Evolutionary conservation across 2,797 vertebrate genomes (phyloP).

Genomic region (Chiroxiphia lanceolata): DNA sequence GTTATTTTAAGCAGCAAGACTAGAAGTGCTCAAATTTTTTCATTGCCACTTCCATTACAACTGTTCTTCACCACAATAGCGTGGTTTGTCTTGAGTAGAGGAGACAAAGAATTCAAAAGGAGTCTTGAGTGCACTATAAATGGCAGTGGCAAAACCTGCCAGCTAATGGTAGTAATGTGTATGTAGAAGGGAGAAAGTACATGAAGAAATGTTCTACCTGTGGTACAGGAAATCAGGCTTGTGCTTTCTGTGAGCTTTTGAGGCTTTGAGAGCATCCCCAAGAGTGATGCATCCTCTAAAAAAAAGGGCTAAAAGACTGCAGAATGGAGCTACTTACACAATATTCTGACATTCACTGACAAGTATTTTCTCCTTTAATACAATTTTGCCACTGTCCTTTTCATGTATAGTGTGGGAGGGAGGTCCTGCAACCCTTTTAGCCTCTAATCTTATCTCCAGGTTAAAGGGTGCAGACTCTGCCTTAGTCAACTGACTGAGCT

Average conservation of each 20-base stretch:
- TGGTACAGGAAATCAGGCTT: not conserved
- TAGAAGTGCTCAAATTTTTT: not conserved
- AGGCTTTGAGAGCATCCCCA: not conserved
- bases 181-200: not conserved
- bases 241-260: not conserved
- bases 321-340: not conserved
- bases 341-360: not conserved
- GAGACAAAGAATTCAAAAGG: not conserved
- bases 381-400: not conserved
- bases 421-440: not conserved
- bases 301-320: not conserved
- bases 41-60: not conserved
- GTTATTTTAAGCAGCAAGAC: not conserved
- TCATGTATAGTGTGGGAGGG: not conserved
- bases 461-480: not conserved
- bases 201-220: rapidly evolving
- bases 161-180: not conserved
- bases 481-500: not conserved
- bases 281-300: not conserved
- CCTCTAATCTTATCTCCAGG: not conserved
- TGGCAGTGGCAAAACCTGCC: not conserved
- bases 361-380: not conserved
- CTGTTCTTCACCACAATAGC: not conserved
- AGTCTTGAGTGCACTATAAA: not conserved
- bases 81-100: not conserved